Base-by-base conservation (phyloP, 2,888 invertebrate genomes). In the Cheilosia variabilis region DNA sequence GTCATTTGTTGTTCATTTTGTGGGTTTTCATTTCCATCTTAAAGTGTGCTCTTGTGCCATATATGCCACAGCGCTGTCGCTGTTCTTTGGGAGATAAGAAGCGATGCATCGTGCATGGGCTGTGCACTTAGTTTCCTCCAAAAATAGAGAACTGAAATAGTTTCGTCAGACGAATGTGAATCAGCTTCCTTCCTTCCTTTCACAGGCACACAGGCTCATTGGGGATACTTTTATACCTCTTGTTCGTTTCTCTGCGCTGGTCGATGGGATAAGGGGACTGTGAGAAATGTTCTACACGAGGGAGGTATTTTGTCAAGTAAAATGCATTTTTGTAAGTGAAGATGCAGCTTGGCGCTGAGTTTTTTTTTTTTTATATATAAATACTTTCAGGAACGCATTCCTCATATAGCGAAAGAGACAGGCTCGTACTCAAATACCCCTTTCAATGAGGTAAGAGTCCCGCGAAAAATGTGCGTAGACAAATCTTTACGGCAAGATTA, bases 401-500 rank as follows among this genome's bases (percentile, higher is more conserved):
- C 45, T 72, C 65, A 52, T 79, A 72, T 62, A 47, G 43, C 17
- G 22, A 17, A 24, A 52, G 5, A 58, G 22, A 52, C 52, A 55
- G 5, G 19, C 47, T 41, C 1, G 31, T 31, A 27, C 13, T 4
- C 52, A 24, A 52, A 52, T 15, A 27, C 19, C 17, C 43, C 65
- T 57, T 41, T 37, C 47, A 37, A 45, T 52, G 58, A 34, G 45
- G 52, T 60, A 60, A 27, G 47, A 62, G 79, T 45, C 43, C 37
- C 37, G 79, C 79, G 69, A 76, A 81, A 69, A 76, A 69, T 83
- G 57, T 63, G 78, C 79, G 73, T 79, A 66, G 66, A 62, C 72
- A 83, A 68, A 83, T 79, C 63, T 83, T 83, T 68, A 83, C 79
- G 83, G 66, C 52, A 62, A 71, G 84, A 84, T 84, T 80, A 80